Evolutionary conservation across 2,113 vertebrate genomes (phyloP).

Genomic region (Pseudopipra pipra): DNA sequence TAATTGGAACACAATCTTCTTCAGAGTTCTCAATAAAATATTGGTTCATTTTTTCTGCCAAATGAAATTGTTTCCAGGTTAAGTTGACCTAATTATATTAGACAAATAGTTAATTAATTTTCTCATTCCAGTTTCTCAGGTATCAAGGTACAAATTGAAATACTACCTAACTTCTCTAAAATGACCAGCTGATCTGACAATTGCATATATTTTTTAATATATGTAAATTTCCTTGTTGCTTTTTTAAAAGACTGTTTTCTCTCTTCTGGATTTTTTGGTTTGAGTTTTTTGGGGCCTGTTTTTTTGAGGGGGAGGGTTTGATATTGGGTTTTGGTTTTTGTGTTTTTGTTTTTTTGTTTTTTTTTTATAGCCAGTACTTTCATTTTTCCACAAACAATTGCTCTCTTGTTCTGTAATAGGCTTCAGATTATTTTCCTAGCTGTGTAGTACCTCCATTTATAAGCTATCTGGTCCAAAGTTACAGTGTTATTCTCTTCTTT

Average conservation of each 20-base stretch:
- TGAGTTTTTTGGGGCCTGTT: neutral
- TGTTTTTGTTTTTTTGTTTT: neutral
- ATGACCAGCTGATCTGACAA: neutral
- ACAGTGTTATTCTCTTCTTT: neutral
- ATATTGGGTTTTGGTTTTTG: too few species aligned
- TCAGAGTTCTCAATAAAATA: neutral
- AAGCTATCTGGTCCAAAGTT: neutral
- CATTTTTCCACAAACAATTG: neutral
- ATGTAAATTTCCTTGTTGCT: neutral
- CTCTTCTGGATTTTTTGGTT: neutral
- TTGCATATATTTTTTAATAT: neutral
- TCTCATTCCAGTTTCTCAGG: neutral
- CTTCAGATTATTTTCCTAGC: slow-evolving; percentile 2
- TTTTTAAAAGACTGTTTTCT: neutral
- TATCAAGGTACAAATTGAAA: neutral
- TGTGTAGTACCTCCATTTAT: neutral
- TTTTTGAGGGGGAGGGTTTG: neutral
- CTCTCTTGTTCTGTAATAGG: neutral
- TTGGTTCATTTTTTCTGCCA: neutral
- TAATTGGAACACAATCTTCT: neutral
- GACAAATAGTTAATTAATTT: neutral
- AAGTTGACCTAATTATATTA: neutral
- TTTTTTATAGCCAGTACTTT: neutral
- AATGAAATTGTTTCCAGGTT: neutral
- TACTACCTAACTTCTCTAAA: neutral